Evolutionary conservation across 1,140 invertebrate species (phyloP).

Genomic region (Hypothenemus hampei): DNA sequence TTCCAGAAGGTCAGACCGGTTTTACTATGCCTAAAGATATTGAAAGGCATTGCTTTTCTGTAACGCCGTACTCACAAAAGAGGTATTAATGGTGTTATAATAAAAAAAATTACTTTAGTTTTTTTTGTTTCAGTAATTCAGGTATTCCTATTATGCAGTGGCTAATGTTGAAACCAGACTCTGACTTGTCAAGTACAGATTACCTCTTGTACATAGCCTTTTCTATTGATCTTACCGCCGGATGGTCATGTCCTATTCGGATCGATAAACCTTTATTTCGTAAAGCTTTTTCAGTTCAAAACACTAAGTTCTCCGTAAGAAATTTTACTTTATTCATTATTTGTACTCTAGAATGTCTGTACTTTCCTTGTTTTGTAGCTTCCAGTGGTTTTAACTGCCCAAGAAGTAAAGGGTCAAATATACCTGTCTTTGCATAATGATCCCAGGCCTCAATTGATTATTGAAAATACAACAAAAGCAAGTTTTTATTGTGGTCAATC

Average conservation of each 20-base stretch:
- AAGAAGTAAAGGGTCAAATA: constrained; percentile 53
- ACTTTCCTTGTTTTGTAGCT: constrained; percentile 27
- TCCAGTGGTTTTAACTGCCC: constrained; percentile 50
- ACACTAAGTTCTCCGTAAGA: constrained; percentile 6
- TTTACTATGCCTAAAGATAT: constrained; percentile 45
- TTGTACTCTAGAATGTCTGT: constrained; percentile 1
- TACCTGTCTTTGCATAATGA: constrained; percentile 57
- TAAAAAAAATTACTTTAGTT: neutral
- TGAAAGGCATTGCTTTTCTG: constrained; percentile 42
- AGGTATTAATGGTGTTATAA: constrained; percentile 35
- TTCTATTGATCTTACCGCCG: constrained; percentile 44
- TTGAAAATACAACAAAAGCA: constrained; percentile 39
- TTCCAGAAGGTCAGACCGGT: constrained; percentile 42
- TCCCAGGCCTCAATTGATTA: constrained; percentile 48
- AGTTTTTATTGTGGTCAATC: constrained; percentile 39
- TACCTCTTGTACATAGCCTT: constrained; percentile 45
- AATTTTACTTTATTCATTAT: constrained; percentile 14
- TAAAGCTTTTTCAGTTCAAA: constrained; percentile 33
- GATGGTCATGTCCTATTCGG: constrained; percentile 53
- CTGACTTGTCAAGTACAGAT: constrained; percentile 29
- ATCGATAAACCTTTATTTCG: constrained; percentile 49
- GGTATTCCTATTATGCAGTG: constrained; percentile 51
- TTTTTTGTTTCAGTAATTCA: constrained; percentile 43
- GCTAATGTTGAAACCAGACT: constrained; percentile 35
- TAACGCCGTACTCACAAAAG: constrained; percentile 46